Conservation (phyloP, 2,888 invertebrate species). For the Neocrepidodera transversa region DNA sequence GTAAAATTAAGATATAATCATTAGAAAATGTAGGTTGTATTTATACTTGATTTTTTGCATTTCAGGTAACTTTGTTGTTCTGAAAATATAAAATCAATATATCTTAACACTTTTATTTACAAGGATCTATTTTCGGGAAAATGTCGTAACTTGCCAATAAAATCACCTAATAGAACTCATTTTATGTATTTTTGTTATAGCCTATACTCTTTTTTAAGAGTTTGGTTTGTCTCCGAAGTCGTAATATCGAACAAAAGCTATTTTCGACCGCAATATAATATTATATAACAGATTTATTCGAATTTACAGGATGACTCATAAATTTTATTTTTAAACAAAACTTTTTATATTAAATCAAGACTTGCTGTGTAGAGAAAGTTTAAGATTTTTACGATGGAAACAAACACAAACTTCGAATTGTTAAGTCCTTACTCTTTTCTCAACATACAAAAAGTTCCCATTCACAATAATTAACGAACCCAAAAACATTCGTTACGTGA, state of each 20-base stretch:
- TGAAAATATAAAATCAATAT: no score
- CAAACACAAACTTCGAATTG: no score
- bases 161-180: constrained; percentile 29
- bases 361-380: no score
- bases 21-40: neutral
- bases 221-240: constrained; percentile 9
- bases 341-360: no score
- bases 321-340: no score
- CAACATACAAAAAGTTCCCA: no score
- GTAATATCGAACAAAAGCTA: constrained; percentile 11
- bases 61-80: no score
- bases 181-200: constrained; percentile 28
- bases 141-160: constrained; percentile 28
- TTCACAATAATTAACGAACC: no score
- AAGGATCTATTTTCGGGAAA: constrained; percentile 18
- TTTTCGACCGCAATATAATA: neutral
- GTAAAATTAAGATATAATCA: constrained; percentile 4
- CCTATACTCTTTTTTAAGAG: constrained; percentile 16
- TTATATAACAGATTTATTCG: neutral
- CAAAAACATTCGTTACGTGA: no score
- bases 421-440: no score
- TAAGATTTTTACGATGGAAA: no score
- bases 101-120: constrained; percentile 15
- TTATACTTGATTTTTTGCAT: no score
- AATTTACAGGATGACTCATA: constrained; percentile 5